phyloP scores from a whole-genome alignment of 2,888 invertebrate species.

The Cyaniris semiargus region DNA sequence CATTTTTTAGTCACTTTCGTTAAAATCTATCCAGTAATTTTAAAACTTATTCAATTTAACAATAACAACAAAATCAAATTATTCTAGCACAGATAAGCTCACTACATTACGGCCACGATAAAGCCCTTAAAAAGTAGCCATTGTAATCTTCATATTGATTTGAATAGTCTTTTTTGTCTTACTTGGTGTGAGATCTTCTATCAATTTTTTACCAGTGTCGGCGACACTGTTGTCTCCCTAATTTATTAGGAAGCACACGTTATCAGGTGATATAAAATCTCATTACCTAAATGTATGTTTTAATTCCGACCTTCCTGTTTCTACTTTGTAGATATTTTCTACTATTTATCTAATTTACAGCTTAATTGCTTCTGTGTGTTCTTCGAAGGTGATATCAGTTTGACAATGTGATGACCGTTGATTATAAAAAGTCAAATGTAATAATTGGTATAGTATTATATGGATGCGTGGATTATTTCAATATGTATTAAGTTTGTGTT shows the following conservation, averaged over 20 bases:
- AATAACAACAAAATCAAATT: not conserved
- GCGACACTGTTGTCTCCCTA: not conserved
- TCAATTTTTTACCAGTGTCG: constrained; percentile 21
- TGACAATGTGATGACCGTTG: not conserved
- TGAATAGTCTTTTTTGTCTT: not conserved
- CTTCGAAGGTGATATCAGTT: not conserved
- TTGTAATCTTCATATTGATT: constrained; percentile 13
- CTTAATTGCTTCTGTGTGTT: constrained; percentile 5
- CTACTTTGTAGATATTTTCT: not conserved
- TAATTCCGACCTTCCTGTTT: not conserved
- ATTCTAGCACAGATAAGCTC: not conserved
- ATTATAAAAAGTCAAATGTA: not conserved
- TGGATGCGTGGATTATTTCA: no score
- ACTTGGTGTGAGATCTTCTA: constrained; percentile 23
- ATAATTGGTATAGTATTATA: no score
- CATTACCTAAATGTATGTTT: constrained; percentile 26
- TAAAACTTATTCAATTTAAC: not conserved
- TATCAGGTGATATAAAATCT: constrained; percentile 23
- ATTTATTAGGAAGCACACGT: constrained; percentile 18
- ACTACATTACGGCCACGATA: not conserved
- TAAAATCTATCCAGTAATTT: not conserved
- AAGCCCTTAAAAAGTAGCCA: constrained; percentile 7
- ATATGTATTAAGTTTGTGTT: no score
- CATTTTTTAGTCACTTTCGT: not conserved
- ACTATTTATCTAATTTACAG: not conserved